Conservation (phyloP, 2,113 vertebrate genomes). For the Phasianus colchicus region DNA sequence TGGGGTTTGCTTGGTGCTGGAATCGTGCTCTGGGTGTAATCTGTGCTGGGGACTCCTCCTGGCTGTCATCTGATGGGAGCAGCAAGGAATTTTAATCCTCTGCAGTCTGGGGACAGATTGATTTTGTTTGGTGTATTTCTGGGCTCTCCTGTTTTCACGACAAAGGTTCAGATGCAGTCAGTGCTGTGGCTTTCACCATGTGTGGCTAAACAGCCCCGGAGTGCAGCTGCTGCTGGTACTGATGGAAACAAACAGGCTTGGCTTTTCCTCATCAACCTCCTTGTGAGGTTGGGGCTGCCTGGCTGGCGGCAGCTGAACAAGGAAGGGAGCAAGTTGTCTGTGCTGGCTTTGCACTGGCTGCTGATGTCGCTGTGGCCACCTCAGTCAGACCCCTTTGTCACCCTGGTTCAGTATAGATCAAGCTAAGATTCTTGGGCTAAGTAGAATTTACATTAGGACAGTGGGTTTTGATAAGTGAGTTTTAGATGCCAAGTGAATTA, state of each 20-base stretch:
- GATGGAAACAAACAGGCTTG: neutral
- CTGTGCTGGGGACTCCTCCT: neutral
- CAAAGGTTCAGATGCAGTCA: neutral
- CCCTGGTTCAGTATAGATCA: fast-evolving
- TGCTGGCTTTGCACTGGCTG: neutral
- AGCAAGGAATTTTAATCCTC: neutral
- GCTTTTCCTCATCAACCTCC: neutral
- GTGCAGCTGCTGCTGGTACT: neutral
- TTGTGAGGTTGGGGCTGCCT: neutral
- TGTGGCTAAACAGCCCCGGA: neutral
- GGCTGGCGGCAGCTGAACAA: neutral
- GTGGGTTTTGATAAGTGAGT: neutral
- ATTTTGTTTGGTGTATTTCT: neutral
- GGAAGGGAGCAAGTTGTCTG: neutral
- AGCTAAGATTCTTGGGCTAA: neutral
- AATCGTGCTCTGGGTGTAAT: neutral
- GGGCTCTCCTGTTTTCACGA: neutral
- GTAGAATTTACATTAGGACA: neutral
- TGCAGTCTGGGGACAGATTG: neutral
- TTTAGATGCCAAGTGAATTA: neutral
- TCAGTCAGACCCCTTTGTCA: neutral
- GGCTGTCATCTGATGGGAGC: neutral
- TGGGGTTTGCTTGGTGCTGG: neutral
- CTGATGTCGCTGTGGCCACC: neutral
- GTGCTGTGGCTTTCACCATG: neutral